Evolutionary conservation across 1,140 invertebrate genomes (phyloP), one percentile per base, ranked within the genome.

Genomic region (Pseudomyrmex flavicornis): DNA sequence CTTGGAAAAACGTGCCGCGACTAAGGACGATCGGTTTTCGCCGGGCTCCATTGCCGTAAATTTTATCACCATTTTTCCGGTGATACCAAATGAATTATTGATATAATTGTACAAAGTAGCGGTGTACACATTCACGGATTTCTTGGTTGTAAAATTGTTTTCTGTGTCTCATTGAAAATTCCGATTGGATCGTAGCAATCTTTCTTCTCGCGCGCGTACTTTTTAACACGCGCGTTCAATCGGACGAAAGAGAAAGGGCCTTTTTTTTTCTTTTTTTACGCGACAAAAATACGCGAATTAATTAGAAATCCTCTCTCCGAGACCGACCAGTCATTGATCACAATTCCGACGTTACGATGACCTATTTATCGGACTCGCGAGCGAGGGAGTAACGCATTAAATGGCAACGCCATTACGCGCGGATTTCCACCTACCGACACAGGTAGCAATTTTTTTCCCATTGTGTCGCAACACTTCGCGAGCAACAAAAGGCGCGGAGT

Each of bases 351-450:
- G 35, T 80, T 72, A 72, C 76, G 76, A 80, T 80, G 76, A 80
- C 76, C 66, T 80, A 80, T 72, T 80, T 80, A 80, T 80, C 76
- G 76, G 54, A 77, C 56, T 68, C 62, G 68, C 62, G 50, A 70
- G 68, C 44, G 66, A 80, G 52, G 44, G 26, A 35, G 35, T 35
- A 35, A 35, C n/a, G 54, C 76, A 70, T 80, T 72, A 80, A 80
- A 80, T 80, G 76, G 66, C 76, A 80, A 35, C 76, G 66, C 65
- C 66, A 80, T 80, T 72, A 82, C 59, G 35, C 79, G 48, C 26
- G 48, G 58, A 35, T 62, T 75, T 74, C 79, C 63, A 17, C 12
- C 79, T 59, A 72, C 72, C 76, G 76, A 80, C 54, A 70, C 54
- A 70, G 76, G 76, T 79, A 79, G 65, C 66, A 80, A 80, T 72